Evolutionary conservation across 2,113 vertebrate species (phyloP).

Genomic region (Choloepus hoffmanni): DNA sequence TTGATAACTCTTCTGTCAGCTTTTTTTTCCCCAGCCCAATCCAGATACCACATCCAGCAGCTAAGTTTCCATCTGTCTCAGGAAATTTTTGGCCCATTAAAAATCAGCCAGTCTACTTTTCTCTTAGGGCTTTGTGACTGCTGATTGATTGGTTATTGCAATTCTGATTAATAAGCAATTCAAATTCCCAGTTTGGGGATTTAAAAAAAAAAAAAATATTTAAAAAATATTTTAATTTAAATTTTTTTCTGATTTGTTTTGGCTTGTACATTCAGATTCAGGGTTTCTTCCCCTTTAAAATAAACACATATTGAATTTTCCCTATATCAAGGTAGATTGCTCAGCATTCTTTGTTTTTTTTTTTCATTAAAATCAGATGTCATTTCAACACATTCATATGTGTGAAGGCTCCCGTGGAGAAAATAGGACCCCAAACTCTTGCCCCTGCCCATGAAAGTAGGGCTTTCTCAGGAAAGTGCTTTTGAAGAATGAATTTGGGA

Average conservation of each 20-base stretch:
- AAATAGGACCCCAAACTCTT: neutral
- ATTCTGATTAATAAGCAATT: constrained; percentile 43
- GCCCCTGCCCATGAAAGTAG: neutral
- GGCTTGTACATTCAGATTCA: neutral
- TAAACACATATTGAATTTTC: neutral
- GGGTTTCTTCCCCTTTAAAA: constrained; percentile 7
- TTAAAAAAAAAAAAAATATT: neutral
- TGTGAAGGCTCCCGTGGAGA: neutral
- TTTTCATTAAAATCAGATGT: neutral
- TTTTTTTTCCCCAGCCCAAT: neutral
- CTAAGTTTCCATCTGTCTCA: neutral
- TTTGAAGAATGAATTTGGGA: constrained; percentile 37
- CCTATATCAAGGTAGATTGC: neutral
- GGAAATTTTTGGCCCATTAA: neutral
- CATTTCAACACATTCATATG: neutral
- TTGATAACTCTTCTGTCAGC: neutral
- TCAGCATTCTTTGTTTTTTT: neutral
- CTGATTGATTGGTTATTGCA: neutral
- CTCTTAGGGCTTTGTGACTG: neutral
- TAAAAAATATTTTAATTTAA: too few species aligned
- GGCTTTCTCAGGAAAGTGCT: neutral
- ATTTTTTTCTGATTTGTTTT: neutral
- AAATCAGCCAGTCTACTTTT: constrained; percentile 26
- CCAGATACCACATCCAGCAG: neutral
- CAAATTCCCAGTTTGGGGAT: neutral